These are phyloP conservation scores for Drosophila formosana DNA, from an alignment of 2,888 invertebrate genomes.

Conservation along the genomic window DNA sequence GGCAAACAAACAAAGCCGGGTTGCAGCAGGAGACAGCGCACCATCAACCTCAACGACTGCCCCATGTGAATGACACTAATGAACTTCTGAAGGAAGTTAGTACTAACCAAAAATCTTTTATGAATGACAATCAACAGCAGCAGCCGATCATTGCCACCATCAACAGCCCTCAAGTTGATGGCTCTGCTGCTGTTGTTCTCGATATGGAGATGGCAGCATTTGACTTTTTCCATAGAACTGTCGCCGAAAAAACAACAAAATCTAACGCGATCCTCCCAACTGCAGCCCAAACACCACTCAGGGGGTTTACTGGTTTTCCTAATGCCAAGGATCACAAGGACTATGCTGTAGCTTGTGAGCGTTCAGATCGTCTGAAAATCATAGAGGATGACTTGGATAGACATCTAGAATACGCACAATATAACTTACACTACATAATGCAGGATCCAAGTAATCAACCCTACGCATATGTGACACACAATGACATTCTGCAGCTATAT, in stretches of 20 bases:
- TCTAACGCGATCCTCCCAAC: too few relatives aligned
- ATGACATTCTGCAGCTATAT: conserved; percentile 89
- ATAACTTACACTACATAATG: conserved; percentile 89
- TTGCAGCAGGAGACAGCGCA: not conserved
- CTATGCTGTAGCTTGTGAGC: conserved; percentile 65
- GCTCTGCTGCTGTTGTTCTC: too few relatives aligned
- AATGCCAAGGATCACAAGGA: conserved; percentile 59
- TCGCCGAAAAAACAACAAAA: too few relatives aligned
- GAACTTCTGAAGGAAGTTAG: too few relatives aligned
- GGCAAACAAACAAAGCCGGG: not conserved
- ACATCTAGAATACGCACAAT: conserved; percentile 87
- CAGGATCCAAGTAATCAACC: conserved; percentile 88
- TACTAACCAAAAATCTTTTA: not conserved
- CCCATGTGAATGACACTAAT: too few relatives aligned
- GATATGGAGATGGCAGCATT: too few relatives aligned
- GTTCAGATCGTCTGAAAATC: conserved; percentile 86
- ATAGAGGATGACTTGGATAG: conserved; percentile 88
- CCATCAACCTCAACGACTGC: not conserved
- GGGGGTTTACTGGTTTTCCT: conserved; percentile 44
- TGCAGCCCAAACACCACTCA: too few relatives aligned
- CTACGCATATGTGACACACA: conserved; percentile 89
- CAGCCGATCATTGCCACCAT: not conserved
- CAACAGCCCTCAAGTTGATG: too few relatives aligned
- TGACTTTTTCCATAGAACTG: too few relatives aligned
- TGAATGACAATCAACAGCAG: not conserved